Evolutionary conservation across 2,113 vertebrate species (phyloP).

Genomic region (Pygoscelis antarcticus): DNA sequence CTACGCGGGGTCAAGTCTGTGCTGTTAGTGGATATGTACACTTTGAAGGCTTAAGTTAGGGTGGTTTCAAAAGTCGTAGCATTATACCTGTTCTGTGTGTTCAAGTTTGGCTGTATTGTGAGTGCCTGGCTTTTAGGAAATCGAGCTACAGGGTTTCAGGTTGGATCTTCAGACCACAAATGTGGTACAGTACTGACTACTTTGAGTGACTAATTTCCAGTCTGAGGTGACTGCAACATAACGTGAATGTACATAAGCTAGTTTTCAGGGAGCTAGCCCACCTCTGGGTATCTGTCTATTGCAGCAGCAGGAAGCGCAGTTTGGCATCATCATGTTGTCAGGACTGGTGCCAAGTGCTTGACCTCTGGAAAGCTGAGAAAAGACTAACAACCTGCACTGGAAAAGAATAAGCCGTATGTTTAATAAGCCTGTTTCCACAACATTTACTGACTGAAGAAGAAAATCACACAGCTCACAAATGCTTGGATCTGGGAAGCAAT

Average conservation of each 20-base stretch:
- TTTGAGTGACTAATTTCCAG: background rate
- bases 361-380: conserved; percentile 15
- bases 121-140: background rate
- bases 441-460: background rate
- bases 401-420: background rate
- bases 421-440: background rate
- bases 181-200: fast-evolving
- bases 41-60: background rate
- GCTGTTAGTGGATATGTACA: background rate
- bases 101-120: background rate
- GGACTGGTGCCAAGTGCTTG: background rate
- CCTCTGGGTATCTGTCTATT: background rate
- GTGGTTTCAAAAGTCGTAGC: background rate
- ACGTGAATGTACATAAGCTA: background rate
- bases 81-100: background rate
- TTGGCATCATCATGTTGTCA: background rate
- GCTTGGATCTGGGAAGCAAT: background rate
- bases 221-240: background rate
- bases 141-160: background rate
- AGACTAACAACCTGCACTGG: background rate
- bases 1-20: background rate
- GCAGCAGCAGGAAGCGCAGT: background rate
- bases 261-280: background rate
- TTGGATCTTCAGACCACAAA: background rate
- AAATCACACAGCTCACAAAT: background rate